Percentiles rank a stretch among this genome's conserved stretches.
Evolutionary conservation across 2,888 invertebrate genomes (phyloP).

Genomic region (Cordilura impudica): DNA sequence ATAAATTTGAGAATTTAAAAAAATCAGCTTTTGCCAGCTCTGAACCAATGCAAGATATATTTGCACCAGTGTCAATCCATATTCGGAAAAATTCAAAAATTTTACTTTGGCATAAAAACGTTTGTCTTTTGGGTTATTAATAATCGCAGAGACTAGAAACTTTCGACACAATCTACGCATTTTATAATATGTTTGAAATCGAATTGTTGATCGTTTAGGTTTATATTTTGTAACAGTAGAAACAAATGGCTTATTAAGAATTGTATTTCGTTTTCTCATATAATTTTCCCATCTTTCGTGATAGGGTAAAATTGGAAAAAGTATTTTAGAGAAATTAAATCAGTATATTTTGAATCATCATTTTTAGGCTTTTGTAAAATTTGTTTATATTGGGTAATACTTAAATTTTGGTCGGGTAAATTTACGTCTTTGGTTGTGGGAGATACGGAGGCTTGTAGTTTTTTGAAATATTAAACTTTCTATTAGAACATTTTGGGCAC

Average conservation of each 20-base stretch:
- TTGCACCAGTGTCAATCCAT: too few relatives aligned
- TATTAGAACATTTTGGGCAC: conserved; percentile 8
- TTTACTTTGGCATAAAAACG: conserved; percentile 5
- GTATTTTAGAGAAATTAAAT: neutral
- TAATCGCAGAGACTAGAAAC: conserved; percentile 1
- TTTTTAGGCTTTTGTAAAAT: too few relatives aligned
- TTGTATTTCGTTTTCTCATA: neutral
- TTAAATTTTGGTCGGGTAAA: neutral
- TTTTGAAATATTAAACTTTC: neutral
- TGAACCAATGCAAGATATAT: conserved; percentile 11
- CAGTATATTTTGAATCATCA: too few relatives aligned
- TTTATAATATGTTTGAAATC: neutral
- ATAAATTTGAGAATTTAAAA: neutral
- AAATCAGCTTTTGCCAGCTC: neutral
- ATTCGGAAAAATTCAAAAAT: too few relatives aligned
- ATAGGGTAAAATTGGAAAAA: conserved; percentile 9
- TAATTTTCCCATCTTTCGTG: neutral
- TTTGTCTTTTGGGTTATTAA: neutral
- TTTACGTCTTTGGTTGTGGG: neutral
- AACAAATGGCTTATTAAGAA: neutral
- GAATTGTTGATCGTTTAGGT: neutral
- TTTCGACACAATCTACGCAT: neutral
- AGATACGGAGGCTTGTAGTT: neutral
- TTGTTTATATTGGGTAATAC: neutral
- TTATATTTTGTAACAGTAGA: too few relatives aligned